phyloP scores from a whole-genome alignment of 1,140 invertebrate species.

The Calycopis cecrops region DNA sequence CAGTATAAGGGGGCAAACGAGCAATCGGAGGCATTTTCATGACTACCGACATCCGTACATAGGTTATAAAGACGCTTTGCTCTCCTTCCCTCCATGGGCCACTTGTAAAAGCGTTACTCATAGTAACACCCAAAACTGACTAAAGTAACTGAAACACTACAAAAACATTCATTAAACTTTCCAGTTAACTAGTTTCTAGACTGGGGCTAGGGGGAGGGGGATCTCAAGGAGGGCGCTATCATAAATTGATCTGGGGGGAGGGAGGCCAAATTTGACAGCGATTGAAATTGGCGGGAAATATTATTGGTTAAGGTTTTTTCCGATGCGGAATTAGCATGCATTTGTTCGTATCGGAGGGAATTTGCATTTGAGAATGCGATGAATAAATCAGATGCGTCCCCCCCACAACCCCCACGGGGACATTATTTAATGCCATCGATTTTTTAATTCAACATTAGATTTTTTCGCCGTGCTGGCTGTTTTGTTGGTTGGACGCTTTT shows the following conservation, averaged over 20 bases:
- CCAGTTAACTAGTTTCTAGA: conserved; percentile 36
- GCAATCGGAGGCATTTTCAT: too few relatives aligned
- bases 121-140: too few relatives aligned
- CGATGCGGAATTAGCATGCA: conserved; percentile 38
- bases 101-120: too few relatives aligned
- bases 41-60: too few relatives aligned
- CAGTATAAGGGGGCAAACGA: too few relatives aligned
- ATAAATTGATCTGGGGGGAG: conserved; percentile 65
- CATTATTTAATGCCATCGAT: conserved; percentile 11
- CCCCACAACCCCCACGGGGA: conserved; percentile 12
- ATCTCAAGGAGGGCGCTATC: conserved; percentile 66
- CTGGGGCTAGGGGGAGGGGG: conserved; percentile 56
- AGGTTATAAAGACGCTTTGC: too few relatives aligned
- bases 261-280: conserved; percentile 68
- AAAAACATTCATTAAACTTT: conserved; percentile 21
- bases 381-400: conserved; percentile 23
- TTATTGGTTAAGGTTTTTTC: conserved; percentile 56
- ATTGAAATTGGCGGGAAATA: conserved; percentile 71
- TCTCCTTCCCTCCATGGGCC: too few relatives aligned
- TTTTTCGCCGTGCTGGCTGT: too few relatives aligned
- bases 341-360: conserved; percentile 33
- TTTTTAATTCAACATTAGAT: conserved; percentile 12
- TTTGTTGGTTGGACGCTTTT: too few relatives aligned
- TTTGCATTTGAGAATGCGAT: conserved; percentile 29
- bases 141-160: background rate